phyloP scores from a whole-genome alignment of 2,113 vertebrate species.

The Lathamus discolor region DNA sequence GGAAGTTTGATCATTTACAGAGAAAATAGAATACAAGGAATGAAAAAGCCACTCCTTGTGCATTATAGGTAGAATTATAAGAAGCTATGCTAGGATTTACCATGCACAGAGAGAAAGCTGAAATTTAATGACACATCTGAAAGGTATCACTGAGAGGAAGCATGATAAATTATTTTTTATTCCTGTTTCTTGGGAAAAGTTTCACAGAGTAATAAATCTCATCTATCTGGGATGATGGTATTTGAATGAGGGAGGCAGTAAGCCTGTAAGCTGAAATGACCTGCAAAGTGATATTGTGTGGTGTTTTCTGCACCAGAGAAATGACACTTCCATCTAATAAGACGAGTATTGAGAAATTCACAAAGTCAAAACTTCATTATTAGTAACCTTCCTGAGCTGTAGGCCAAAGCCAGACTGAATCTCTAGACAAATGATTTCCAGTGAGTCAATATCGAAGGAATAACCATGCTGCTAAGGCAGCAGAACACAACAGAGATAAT shows the following conservation, averaged over 20 bases:
- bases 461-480: not conserved
- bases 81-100: not conserved
- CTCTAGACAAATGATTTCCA: not conserved
- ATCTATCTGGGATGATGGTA: not conserved
- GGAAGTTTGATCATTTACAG: not conserved
- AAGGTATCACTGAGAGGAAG: not conserved
- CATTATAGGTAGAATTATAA: not conserved
- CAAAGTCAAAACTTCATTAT: not conserved
- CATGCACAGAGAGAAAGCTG: not conserved
- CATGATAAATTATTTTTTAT: not conserved
- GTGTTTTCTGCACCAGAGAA: not conserved
- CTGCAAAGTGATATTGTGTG: not conserved
- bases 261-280: slow-evolving; percentile 17
- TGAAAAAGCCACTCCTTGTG: not conserved
- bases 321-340: not conserved
- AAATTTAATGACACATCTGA: not conserved
- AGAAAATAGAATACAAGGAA: not conserved
- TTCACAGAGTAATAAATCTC: not conserved
- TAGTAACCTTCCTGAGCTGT: not conserved
- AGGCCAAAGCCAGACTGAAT: not conserved
- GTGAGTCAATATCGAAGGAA: not conserved
- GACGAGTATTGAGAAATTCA: not conserved
- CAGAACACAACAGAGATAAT: not conserved
- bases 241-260: not conserved
- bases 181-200: not conserved